A percentile compares a stretch with the other conserved stretches of the same genome.
Evolutionary conservation across 2,888 invertebrate genomes (phyloP).

Genomic region (Troides helena): DNA sequence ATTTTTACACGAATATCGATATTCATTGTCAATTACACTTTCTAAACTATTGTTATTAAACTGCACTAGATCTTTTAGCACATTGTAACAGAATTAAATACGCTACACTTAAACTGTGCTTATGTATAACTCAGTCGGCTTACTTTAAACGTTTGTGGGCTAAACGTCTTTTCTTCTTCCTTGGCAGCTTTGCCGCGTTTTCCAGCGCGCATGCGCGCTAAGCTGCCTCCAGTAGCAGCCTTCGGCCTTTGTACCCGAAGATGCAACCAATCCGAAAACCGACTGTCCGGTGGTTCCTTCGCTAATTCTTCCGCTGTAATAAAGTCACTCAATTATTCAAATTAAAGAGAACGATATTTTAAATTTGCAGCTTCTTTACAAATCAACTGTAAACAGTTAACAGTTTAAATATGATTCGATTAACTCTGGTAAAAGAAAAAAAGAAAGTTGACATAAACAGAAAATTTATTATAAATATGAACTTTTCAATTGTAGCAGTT

Average conservation of each 20-base stretch:
- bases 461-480: no score
- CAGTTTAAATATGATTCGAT: no score
- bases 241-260: conserved; percentile 68
- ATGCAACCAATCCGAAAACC: conserved; percentile 72
- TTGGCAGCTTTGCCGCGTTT: conserved; percentile 58
- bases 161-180: conserved; percentile 40
- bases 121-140: conserved; percentile 43
- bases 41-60: neutral
- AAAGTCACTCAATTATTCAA: conserved; percentile 19
- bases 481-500: no score
- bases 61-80: neutral
- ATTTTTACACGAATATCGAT: no score
- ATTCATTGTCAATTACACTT: no score
- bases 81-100: neutral
- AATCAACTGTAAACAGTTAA: no score
- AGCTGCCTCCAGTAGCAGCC: conserved; percentile 40
- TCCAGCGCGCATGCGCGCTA: conserved; percentile 62
- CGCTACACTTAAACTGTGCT: neutral
- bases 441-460: no score
- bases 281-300: conserved; percentile 67
- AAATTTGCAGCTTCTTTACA: no score
- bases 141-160: conserved; percentile 64
- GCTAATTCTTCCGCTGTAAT: conserved; percentile 72
- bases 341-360: conserved; percentile 17
- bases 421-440: no score